Evolutionary conservation across 2,113 vertebrate species (phyloP), one percentile per base, ranked within the genome.

Genomic region (Pithys albifrons): DNA sequence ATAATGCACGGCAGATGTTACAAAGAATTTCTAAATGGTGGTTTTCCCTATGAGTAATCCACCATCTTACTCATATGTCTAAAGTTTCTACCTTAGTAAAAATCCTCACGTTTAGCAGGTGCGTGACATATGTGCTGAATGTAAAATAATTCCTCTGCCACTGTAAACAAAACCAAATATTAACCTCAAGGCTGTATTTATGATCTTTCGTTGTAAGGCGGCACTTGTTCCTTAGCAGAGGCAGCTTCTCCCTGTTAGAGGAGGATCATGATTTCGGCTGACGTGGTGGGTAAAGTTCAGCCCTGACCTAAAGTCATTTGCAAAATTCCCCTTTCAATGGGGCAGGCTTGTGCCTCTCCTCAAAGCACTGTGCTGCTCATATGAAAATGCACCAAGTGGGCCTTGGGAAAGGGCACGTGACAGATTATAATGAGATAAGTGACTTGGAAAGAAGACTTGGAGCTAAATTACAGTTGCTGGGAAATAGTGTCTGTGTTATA

Each of bases 341-440:
- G 69, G 61, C 14, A 74, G 77, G 52, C 55, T 91, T 28, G 24
- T 77, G 69, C 37, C 55, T 69, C 17, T 39, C 45, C 49, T 1
- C 43, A 87, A 69, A 89, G 66, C 57, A 20, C 58, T 9, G 22
- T 7, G 41, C 65, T 11, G 5, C 66, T 91, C 61, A 17, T 7
- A 62, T 0, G 0, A 71, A 93, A 87, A 74, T 19, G 28, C 84
- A 89, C 67, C 2, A 7, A 52, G 59, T 8, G 27, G 23, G 74
- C 87, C 62, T 66, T 2, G 1, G 89, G 66, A 95, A 87, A 94
- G 58, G 46, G 62, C 66, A 91, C 22, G 41, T 15, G 41, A 89
- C 54, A 91, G 48, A 65, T 76, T 91, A 93, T 94, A 89, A 88
- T 70, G 70, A 93, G 61, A 52, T 79, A 87, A 89, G 77, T 95